Conservation (phyloP, 1,140 invertebrate genomes). For the Calosoma granatense region DNA sequence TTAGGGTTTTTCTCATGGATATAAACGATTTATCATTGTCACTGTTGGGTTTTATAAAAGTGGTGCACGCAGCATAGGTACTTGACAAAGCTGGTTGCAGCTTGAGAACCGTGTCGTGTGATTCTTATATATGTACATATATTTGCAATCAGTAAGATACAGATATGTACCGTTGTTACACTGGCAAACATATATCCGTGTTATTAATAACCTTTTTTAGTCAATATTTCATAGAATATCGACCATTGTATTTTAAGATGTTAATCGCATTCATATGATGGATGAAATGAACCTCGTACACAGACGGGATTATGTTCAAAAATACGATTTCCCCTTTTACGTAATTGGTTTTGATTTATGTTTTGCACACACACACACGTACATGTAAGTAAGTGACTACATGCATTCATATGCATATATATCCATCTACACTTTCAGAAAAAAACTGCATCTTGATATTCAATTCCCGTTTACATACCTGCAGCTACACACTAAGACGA, state of each 20-base stretch:
- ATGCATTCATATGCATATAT: neutral
- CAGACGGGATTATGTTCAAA: conserved; percentile 1
- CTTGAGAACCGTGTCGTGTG: too few species aligned
- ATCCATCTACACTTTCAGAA: neutral
- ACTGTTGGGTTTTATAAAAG: too few species aligned
- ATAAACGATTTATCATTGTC: too few species aligned
- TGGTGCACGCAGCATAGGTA: too few species aligned
- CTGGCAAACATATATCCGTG: conserved; percentile 1
- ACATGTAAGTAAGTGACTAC: neutral
- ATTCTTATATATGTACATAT: too few species aligned
- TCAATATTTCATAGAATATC: conserved; percentile 6
- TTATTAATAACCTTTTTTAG: conserved; percentile 1
- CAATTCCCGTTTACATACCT: neutral
- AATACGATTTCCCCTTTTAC: conserved; percentile 8
- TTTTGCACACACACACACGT: neutral
- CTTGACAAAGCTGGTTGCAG: too few species aligned
- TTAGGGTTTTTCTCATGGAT: too few species aligned
- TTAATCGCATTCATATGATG: conserved; percentile 10
- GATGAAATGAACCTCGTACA: conserved; percentile 8
- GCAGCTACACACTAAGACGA: neutral
- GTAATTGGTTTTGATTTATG: conserved; percentile 7
- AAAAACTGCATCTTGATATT: neutral
- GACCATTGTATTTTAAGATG: conserved; percentile 5
- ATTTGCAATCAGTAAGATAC: too few species aligned
- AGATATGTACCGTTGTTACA: too few species aligned